These are phyloP conservation scores for Lutjanus argentimaculatus DNA, from an alignment of 2,797 vertebrate genomes.

Conservation along the genomic window DNA sequence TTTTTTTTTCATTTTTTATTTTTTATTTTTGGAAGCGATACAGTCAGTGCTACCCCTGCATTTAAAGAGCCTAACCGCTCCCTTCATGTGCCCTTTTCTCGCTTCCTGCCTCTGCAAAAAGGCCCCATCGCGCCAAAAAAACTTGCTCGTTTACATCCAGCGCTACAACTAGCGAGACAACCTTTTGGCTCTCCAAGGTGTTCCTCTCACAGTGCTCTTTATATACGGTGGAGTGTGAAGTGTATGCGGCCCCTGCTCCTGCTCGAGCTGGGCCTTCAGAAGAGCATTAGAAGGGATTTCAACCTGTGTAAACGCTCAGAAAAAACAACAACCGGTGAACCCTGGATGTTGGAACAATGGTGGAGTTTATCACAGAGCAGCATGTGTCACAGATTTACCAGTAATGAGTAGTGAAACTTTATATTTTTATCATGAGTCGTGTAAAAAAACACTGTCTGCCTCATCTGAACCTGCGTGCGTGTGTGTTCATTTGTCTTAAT, in stretches of 20 bases:
- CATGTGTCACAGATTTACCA: constrained; percentile 9
- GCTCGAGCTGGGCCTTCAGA: constrained; percentile 31
- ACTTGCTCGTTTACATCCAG: constrained; percentile 66
- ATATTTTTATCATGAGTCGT: neutral
- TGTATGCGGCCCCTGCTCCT: constrained; percentile 32
- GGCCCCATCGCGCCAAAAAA: constrained; percentile 59
- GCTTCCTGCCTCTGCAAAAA: constrained; percentile 75
- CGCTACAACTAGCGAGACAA: constrained; percentile 60
- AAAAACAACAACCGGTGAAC: constrained; percentile 35
- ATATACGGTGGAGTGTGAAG: constrained; percentile 39
- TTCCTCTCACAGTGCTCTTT: constrained; percentile 58
- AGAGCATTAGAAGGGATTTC: constrained; percentile 30
- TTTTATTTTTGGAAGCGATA: constrained; percentile 82
- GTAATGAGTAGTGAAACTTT: constrained; percentile 17
- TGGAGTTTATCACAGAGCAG: constrained; percentile 6
- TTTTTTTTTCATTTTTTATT: constrained; percentile 40
- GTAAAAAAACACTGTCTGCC: constrained; percentile 1
- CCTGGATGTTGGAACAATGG: constrained; percentile 13
- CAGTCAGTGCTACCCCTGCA: constrained; percentile 65
- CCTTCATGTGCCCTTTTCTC: constrained; percentile 77
- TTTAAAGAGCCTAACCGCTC: constrained; percentile 80
- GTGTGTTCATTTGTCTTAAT: constrained; percentile 51
- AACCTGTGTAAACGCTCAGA: constrained; percentile 27
- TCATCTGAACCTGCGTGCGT: constrained; percentile 42
- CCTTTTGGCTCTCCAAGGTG: constrained; percentile 64